Evolutionary conservation across 2,888 invertebrate species (phyloP), one percentile per base, ranked within the genome.

Genomic region (Trissolcus brochymenae): DNA sequence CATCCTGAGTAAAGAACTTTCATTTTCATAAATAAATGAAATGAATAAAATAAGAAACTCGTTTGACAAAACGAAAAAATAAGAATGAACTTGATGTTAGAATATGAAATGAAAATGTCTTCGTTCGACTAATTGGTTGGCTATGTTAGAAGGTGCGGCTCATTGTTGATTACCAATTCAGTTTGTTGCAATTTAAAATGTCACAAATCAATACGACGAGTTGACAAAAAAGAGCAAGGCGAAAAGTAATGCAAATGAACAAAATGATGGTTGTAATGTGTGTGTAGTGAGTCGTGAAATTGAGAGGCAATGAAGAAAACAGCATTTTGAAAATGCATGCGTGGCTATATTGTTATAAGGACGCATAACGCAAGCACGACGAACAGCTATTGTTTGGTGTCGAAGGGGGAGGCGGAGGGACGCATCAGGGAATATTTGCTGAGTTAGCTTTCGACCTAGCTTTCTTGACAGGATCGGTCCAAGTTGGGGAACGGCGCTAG

Each of bases 401-500:
- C 41, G 49, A 29, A 19, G 17, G 51, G 61, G 51, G 68, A n/a
- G 41, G 49, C 25, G 40, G 55, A 50, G 61, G 61, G 53, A 46
- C 19, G 57, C 53, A 60, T 35, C 35, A 35, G 35, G 43, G 51
- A 49, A 49, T 56, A 73, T 73, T 65, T 35, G 59, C 50, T 17
- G 66, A 73, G 61, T 73, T 66, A 19, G 73, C 35, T 35, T 35
- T 49, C 11, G 51, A 73, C 50, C 73, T 51, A 74, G 62, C 74
- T 57, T 74, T 61, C 53, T 62, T 57, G 51, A 62, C 56, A 46
- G 29, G n/a, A 41, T 62, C 43, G 29, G 29, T 50, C 60, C n/a
- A 21, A 50, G n/a, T 40, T 6, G 46, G 21, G 68, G 35, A 35
- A 54, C 49, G 54, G 54, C 35, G 46, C 40, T 68, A 61, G 29